Percentiles rank a stretch among this genome's conserved stretches.
These are phyloP conservation scores for Malaclemys terrapin DNA, from an alignment of 2,113 vertebrate species.

Conservation along the genomic window DNA sequence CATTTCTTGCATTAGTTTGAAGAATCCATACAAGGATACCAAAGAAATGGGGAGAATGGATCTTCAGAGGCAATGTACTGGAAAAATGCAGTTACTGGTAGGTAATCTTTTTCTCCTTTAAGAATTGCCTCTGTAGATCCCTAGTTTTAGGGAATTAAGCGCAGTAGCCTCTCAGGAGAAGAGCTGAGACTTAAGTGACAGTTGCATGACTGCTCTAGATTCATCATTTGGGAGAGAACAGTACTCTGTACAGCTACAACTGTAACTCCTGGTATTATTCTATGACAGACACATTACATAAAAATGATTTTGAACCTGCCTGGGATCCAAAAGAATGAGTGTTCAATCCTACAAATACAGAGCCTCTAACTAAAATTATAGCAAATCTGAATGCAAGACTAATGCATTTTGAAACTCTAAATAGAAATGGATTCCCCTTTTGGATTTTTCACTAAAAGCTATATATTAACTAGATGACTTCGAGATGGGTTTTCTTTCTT, in stretches of 20 bases:
- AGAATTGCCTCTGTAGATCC: not conserved
- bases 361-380: not conserved
- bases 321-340: not conserved
- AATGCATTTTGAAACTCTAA: not conserved
- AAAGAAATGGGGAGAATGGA: conserved; percentile 35
- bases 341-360: not conserved
- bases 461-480: not conserved
- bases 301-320: not conserved
- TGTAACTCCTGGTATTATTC: not conserved
- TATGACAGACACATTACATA: not conserved
- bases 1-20: conserved; percentile 34
- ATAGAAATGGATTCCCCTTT: not conserved
- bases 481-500: not conserved
- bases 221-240: not conserved
- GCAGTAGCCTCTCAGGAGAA: not conserved
- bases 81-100: not conserved
- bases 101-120: not conserved
- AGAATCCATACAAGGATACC: conserved; percentile 49
- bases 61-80: conserved; percentile 7
- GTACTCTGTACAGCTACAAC: not conserved
- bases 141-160: not conserved
- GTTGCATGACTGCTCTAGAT: not conserved
- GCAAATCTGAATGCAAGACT: not conserved
- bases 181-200: not conserved
- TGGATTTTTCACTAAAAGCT: not conserved